Evolutionary conservation across 2,797 vertebrate species (phyloP), one percentile per base, ranked within the genome.

Genomic region (Cebuella pygmaea): DNA sequence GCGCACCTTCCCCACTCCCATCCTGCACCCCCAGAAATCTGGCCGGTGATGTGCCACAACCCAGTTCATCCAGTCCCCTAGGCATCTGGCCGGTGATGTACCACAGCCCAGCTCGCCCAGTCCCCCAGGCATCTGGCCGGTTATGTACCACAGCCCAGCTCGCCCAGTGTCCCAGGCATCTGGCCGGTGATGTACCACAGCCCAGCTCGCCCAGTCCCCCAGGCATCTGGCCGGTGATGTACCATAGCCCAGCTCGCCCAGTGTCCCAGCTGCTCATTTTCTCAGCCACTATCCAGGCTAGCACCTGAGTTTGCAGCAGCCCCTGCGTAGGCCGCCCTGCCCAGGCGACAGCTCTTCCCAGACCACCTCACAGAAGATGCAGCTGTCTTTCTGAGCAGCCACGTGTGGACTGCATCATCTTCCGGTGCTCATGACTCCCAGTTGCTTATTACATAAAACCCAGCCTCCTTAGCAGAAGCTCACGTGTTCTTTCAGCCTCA

Each of bases 341-440:
- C 46, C 17, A 1, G 24, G 46, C 1, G 7, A 61, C 13, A 26
- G 41, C 82, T 83, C 82, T 67, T 41, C 61, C 11, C 33, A 67
- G 84, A 30, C 72, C 22, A 4, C 64, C 72, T 78, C 70, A 8
- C 1, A 7, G 92, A 83, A 59, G 93, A 74, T 2, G 20, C 59
- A 61, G 44, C 46, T 55, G 75, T 50, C 74, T 55, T 83, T 72
- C 50, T 41, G 44, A 39, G 52, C 48, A 14, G 2, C 79, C 87
- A 64, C 41, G 52, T 90, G 87, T 55, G n/a, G 44, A 74, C 93
- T 59, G 88, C 93, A 81, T 91, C 95, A 79, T 86, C 95, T 87
- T 92, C 88, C 83, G 67, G 91, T 72, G 76, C 67, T 88, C 41
- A 41, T 80, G 95, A 88, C 89, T 95, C 85, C 74, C 76, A 2